Conservation (phyloP, 1,140 invertebrate genomes). For the Leptinotarsa texana region DNA sequence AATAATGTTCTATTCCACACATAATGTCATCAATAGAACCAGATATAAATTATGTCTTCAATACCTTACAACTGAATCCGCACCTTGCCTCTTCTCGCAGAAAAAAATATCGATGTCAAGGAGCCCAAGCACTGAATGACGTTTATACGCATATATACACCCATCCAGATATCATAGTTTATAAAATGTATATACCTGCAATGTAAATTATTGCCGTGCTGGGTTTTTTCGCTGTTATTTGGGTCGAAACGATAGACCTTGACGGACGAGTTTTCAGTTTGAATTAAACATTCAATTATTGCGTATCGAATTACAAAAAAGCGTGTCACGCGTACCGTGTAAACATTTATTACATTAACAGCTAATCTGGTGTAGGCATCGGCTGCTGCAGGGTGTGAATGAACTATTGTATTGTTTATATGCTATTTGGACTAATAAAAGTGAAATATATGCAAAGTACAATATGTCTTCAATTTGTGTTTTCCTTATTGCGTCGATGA, state of each 20-base stretch:
- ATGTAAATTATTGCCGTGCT: conserved; percentile 16
- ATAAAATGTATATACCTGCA: conserved; percentile 11
- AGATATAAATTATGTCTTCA: background rate
- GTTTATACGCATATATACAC: background rate
- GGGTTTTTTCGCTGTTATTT: conserved; percentile 6
- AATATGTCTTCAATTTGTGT: too few relatives aligned
- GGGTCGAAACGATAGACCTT: conserved; percentile 19
- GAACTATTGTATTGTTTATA: background rate
- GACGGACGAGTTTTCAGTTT: conserved; percentile 16
- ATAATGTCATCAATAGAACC: too few relatives aligned
- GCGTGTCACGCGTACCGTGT: background rate
- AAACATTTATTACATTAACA: background rate
- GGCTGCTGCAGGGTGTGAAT: background rate
- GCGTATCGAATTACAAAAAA: conserved; percentile 6
- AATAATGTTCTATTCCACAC: too few relatives aligned
- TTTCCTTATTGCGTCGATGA: too few relatives aligned
- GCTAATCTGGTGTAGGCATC: background rate
- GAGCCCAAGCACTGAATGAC: background rate
- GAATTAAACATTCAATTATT: conserved; percentile 12
- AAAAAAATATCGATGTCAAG: conserved; percentile 15
- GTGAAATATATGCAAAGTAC: too few relatives aligned
- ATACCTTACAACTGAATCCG: background rate
- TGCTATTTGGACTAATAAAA: background rate
- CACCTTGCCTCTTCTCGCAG: background rate
- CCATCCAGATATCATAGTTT: conserved; percentile 3